These are phyloP conservation scores for Epinotia nisella DNA, from an alignment of 2,888 invertebrate species.

Conservation along the genomic window DNA sequence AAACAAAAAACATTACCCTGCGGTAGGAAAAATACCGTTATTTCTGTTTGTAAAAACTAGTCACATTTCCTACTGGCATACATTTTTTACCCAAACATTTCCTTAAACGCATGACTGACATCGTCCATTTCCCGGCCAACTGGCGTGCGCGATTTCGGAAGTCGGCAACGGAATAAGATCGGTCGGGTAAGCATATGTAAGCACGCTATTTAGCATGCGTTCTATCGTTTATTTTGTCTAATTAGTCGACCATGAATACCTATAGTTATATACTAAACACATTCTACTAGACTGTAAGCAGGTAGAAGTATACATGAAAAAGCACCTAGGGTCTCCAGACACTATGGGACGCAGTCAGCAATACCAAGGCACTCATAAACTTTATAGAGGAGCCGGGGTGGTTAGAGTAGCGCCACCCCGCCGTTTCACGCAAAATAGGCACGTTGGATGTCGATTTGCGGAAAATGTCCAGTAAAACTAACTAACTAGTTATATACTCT, in stretches of 20 bases:
- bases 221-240: neutral
- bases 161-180: slow-evolving; percentile 6
- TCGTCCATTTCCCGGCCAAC: slow-evolving; percentile 19
- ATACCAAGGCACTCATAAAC: too few species aligned
- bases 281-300: too few species aligned
- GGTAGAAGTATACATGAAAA: too few species aligned
- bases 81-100: slow-evolving; percentile 23
- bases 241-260: neutral
- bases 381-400: too few species aligned
- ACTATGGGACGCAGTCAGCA: too few species aligned
- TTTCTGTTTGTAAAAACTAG: neutral
- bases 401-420: too few species aligned
- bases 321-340: too few species aligned
- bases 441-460: too few species aligned
- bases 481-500: too few species aligned
- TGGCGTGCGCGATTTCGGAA: slow-evolving; percentile 33
- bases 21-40: neutral
- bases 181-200: slow-evolving; percentile 13
- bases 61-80: slow-evolving; percentile 26
- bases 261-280: too few species aligned
- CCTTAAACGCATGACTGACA: slow-evolving; percentile 8
- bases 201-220: slow-evolving; percentile 38
- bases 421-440: too few species aligned
- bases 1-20: neutral
- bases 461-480: too few species aligned